Evolutionary conservation across 2,797 vertebrate species (phyloP), one percentile per base, ranked within the genome.

Genomic region (Tachyglossus aculeatus): DNA sequence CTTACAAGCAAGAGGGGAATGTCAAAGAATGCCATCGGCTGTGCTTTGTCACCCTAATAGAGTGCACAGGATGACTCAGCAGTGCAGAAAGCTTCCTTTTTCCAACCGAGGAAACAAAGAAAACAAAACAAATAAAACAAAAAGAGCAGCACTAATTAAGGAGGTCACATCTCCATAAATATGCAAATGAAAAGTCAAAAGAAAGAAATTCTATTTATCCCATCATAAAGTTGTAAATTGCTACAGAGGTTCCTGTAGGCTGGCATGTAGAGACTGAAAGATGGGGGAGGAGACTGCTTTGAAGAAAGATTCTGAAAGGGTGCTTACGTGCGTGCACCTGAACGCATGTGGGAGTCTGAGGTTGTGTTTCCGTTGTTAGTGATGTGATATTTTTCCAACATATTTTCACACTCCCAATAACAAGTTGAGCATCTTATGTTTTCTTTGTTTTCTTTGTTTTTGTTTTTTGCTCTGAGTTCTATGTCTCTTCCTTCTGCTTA

Each of bases 111-210:
- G 64, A 62, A 84, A 37, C 27, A 67, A 77, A 70, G 32, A 65
- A 61, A 59, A 63, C 41, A 63, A 27, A 52, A 76, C 66, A 86
- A 83, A 84, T 74, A 89, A 39, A 56, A 82, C 45, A 86, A 68
- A 73, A 63, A 87, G 79, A 82, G 69, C 66, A 88, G 73, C 91
- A 87, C 85, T 92, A 93, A 93, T 93, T 91, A 91, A 89, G 89
- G 88, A 84, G 72, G 84, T 89, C 87, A 81, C 90, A 88, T 90
- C 83, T 91, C 86, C 90, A 90, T 92, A 91, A 92, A 88, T 84
- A 92, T 91, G 90, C 82, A 92, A 92, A 93, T 91, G 81, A 82
- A 90, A 91, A 91, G 90, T 88, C 80, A 91, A 92, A 92, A 84
- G 87, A 90, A 89, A 90, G 84, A 75, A 86, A 86, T 89, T 90